Conservation (phyloP, 2,888 invertebrate genomes). For the Drosophila pegasa region DNA sequence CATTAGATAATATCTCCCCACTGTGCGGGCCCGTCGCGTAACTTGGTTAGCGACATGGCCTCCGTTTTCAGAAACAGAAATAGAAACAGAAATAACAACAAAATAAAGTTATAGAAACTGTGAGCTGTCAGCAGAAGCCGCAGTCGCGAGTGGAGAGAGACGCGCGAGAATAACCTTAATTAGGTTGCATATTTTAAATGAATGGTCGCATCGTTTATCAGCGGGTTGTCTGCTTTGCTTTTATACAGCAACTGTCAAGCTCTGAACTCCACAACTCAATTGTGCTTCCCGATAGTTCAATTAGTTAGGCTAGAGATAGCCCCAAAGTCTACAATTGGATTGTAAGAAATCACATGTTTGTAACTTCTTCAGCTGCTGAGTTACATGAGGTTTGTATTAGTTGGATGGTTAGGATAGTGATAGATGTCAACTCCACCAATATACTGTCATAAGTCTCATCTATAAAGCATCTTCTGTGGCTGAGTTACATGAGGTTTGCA, state of each 20-base stretch:
- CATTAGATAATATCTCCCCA: conserved; percentile 71
- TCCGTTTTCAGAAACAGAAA: conserved; percentile 30
- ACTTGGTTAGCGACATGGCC: conserved; percentile 57
- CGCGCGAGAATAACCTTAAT: conserved; percentile 18
- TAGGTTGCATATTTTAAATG: conserved; percentile 14
- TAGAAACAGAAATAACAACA: conserved; percentile 12
- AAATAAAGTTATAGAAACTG: conserved; percentile 35
- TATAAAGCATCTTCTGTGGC: too few relatives aligned
- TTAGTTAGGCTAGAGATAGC: neutral
- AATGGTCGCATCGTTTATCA: conserved; percentile 7
- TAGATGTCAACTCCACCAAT: neutral
- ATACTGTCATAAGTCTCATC: neutral
- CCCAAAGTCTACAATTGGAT: neutral
- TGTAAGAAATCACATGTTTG: neutral
- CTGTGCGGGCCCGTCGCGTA: conserved; percentile 58
- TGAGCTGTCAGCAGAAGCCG: conserved; percentile 3
- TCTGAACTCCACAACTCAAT: conserved; percentile 5
- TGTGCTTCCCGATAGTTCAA: neutral
- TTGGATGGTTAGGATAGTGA: too few relatives aligned
- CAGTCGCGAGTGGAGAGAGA: neutral
- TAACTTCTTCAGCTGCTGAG: too few relatives aligned
- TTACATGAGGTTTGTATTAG: neutral
- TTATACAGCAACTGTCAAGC: neutral
- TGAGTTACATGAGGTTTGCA: neutral
- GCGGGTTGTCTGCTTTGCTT: neutral